Base-by-base conservation (phyloP, 2,888 invertebrate genomes). In the Ophion ventricosus region DNA sequence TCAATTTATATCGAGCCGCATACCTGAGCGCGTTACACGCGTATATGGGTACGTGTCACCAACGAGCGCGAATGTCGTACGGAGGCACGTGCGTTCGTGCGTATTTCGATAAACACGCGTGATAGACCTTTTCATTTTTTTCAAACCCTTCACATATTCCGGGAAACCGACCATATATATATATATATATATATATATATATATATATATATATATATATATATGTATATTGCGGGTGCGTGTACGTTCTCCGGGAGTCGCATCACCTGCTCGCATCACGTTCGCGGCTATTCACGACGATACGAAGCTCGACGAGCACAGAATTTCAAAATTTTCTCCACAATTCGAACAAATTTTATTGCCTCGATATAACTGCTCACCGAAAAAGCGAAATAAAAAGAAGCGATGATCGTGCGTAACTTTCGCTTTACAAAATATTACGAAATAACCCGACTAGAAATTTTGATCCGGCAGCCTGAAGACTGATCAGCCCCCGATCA, bases 101-200 rank as follows among this genome's bases (percentile, higher is more conserved):
- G 70, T 61, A 80, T 69, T 84, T 79, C 69, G 85, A 84, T 86
- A 80, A 80, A 61, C 84, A 83, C 69, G 78, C 23, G 82, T 77
- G 84, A 86, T 86, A 83, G 66, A 43, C 29, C 49, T 73, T 54
- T 35, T 8, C 35, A 35, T 66, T 72, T 82, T 84, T n/a, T 56
- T 4, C 56, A 40, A 59, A 69, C 40, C 56, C 63, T 64, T 14
- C 29, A 5, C 67, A 29, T 57, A 61, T 80, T 83, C 76, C 56
- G 54, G 76, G 72, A 76, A 83, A 73, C 35, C 35, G 35, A 67
- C 56, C 26, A 66, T 54, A 40, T 57, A 43, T 63, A 26, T 63
- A 26, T 20, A 35, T 66, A 20, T 66, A 35, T 35, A 61, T 17
- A 63, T 29, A 20, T 29, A 29, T 63, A 11, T 63, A 7, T 63